Evolutionary conservation across 2,888 invertebrate species (phyloP).

Genomic region (Cryptus viduatorius): DNA sequence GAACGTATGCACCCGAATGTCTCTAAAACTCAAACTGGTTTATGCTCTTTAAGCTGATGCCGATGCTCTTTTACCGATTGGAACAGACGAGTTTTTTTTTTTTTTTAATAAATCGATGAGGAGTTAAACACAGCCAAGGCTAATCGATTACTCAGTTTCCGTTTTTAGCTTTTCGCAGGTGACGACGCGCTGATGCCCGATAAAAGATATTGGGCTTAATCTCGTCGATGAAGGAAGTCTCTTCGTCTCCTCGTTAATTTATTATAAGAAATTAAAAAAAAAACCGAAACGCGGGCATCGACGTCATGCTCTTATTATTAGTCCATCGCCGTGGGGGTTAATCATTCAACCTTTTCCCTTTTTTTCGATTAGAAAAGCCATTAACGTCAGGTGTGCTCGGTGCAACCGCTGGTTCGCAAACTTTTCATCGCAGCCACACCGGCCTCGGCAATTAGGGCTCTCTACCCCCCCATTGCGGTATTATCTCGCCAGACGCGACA

Average conservation of each 20-base stretch:
- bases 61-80: not conserved
- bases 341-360: conserved; percentile 5
- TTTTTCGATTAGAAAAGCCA: conserved; percentile 25
- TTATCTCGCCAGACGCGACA: conserved; percentile 58
- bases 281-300: not conserved
- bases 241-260: too few species aligned
- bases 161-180: too few species aligned
- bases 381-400: conserved; percentile 29
- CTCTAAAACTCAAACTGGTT: not conserved
- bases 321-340: not conserved
- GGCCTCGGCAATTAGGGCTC: conserved; percentile 25
- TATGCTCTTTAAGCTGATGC: not conserved
- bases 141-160: too few species aligned
- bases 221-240: too few species aligned
- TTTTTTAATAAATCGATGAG: too few species aligned
- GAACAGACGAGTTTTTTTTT: too few species aligned
- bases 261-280: not conserved
- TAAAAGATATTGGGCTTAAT: too few species aligned
- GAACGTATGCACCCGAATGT: too few species aligned
- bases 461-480: conserved; percentile 26
- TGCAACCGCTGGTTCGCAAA: not conserved
- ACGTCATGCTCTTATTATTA: conserved; percentile 13
- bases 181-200: too few species aligned
- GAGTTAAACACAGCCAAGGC: too few species aligned
- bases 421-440: conserved; percentile 15